Base-by-base conservation (phyloP, 30 jellyfish, hydroid and myxozoan species). In the Nemopilema nomurai region DNA sequence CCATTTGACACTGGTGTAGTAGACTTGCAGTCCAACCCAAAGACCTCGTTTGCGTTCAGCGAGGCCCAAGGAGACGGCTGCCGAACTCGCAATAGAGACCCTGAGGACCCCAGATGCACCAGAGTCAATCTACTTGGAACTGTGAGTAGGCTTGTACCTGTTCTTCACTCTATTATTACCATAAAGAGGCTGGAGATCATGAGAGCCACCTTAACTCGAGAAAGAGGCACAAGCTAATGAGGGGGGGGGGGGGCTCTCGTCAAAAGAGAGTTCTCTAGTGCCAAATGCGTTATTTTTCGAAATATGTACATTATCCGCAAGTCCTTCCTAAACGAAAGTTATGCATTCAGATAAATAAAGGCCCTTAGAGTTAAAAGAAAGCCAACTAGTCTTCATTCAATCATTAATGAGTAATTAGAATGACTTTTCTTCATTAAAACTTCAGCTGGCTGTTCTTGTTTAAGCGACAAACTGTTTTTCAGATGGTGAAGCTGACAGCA, bases 61-160 rank as follows among this genome's bases (percentile, higher is more conserved):
- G 96, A 88, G 52, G 96, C 96, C 1, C 82, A 79, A 67, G 78
- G 91, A 19, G 88, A 88, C 31, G 69, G 73, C 69, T 88, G 96
- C 64, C 31, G 66, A 16, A 62, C 24, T 22, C 74, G 72, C 49
- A 30, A 74, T 24, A 25, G 79, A 23, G 96, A 88, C 78, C 91
- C 91, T 4, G 88, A 70, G 62, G 96, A 88, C 51, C 96, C 96
- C 30, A 72, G 91, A 49, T 88, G 96, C 64, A 74, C 80, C 65
- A 80, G 91, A 71, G 78, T 88, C 19, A 79, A 74, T 69, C 84
- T 88, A 1, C 51, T 80, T 80, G 96, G 96, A 66, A 73, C 62
- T 62, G 91, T 88, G 24, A n/a, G 74, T 20, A 0, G 29, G 82
- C 0, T 27, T 71, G 0, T 1, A 16, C 24, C 67, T 41, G 6